Conservation (phyloP, 2,888 invertebrate genomes). For the Exephanes ischioxanthus region DNA sequence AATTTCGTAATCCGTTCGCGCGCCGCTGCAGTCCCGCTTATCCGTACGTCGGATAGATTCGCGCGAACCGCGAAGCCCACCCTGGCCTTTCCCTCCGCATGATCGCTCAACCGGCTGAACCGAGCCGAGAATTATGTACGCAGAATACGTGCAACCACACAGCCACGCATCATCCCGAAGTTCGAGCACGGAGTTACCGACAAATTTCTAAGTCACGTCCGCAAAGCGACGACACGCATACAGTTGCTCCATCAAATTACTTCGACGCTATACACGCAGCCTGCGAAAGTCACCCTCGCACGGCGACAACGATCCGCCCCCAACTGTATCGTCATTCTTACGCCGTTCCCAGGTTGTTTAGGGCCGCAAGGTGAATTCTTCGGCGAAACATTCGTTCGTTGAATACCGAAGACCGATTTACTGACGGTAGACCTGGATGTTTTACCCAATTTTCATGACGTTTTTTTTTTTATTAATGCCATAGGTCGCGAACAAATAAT, state of each 20-base stretch:
- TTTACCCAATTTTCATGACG: too few species aligned
- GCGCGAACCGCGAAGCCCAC: slow-evolving; percentile 38
- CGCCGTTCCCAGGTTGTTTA: neutral
- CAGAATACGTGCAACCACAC: slow-evolving; percentile 57
- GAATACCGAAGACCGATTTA: neutral
- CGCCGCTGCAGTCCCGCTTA: slow-evolving; percentile 25
- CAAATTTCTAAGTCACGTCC: slow-evolving; percentile 68
- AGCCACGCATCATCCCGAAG: slow-evolving; percentile 51
- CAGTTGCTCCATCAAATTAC: slow-evolving; percentile 54
- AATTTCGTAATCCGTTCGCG: slow-evolving; percentile 48
- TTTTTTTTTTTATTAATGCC: too few species aligned
- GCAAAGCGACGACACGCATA: slow-evolving; percentile 64
- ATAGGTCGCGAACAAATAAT: too few species aligned
- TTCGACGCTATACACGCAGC: slow-evolving; percentile 29
- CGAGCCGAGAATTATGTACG: slow-evolving; percentile 59
- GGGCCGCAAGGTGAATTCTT: neutral
- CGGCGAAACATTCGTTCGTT: neutral
- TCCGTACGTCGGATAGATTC: slow-evolving; percentile 41
- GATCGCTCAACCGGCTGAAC: slow-evolving; percentile 51
- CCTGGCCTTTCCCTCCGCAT: slow-evolving; percentile 24
- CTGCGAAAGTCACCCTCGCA: slow-evolving; percentile 15
- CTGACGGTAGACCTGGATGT: too few species aligned
- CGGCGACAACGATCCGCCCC: slow-evolving; percentile 20
- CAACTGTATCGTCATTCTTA: neutral
- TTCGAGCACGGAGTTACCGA: slow-evolving; percentile 64